Conservation (phyloP, 2,113 vertebrate genomes). For the Platysternon megacephalum region DNA sequence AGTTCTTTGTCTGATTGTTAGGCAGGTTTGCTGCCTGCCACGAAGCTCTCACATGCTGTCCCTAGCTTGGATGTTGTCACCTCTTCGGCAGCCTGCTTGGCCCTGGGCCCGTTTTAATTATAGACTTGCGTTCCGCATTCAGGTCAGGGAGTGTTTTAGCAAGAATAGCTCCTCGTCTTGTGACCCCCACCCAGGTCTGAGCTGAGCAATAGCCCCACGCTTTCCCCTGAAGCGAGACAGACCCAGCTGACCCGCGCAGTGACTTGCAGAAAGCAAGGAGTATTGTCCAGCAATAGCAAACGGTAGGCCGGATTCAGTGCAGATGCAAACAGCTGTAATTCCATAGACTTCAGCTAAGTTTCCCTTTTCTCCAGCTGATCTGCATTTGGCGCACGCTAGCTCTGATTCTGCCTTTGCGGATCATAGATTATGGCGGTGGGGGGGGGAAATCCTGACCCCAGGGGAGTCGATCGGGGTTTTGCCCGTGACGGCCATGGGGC, state of each 20-base stretch:
- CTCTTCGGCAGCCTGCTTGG: background rate
- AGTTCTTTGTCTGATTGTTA: background rate
- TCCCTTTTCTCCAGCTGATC: background rate
- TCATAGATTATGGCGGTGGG: no score
- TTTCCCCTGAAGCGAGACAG: background rate
- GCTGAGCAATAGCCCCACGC: background rate
- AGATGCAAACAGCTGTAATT: background rate
- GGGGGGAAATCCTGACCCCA: background rate
- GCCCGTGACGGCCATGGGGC: background rate
- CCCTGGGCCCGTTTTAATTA: background rate
- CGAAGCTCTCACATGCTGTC: background rate
- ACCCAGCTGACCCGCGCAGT: background rate
- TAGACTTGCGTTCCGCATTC: background rate
- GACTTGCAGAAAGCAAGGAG: background rate
- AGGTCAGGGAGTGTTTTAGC: background rate
- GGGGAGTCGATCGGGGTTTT: background rate
- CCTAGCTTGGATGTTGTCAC: background rate
- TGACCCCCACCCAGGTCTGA: background rate
- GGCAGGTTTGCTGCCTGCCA: background rate
- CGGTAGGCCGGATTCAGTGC: background rate
- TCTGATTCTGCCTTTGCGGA: no score
- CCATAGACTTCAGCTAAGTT: background rate
- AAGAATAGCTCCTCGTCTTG: background rate
- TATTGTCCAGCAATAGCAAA: background rate
- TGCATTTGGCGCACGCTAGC: background rate